Evolutionary conservation across 2,888 invertebrate species (phyloP), one percentile per base, ranked within the genome.

Genomic region (Nyleta sp.): DNA sequence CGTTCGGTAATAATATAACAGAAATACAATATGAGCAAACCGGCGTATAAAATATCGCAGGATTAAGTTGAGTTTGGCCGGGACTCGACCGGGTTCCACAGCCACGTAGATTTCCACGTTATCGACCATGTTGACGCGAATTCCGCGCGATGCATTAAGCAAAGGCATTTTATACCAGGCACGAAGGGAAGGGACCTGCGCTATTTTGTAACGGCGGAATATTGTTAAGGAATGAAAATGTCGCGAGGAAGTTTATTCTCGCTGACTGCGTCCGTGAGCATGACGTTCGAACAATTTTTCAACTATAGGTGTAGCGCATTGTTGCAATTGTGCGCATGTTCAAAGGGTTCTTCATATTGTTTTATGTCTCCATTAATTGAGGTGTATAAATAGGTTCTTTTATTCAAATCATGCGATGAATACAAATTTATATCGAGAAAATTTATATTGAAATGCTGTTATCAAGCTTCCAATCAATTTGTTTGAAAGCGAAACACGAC

Each of bases 1-100:
- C 28, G 17, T 20, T 22, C 20, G 15, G 35, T 53, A 65, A 65
- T 65, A 44, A 44, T 17, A 44, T 53, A 65, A 65, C 65, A 52
- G 65, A 65, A 65, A 65, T 65, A 65, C 65, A 65, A 42, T 65
- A 65, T 42, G 52, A 42, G 65, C 52, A 53, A 53, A 65, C 53
- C 35, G 33, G 42, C 10, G 53, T 53, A 65, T 53, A 53, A 65
- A 65, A 65, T 65, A 65, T 53, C 53, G 44, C 44, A 38, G 53
- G 40, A 65, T 44, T 44, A 65, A 65, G 53, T 65, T 55, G 7
- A 40, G 40, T 40, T 42, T 31, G 7, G 40, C 17, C 18, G 18
- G 24, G 18, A 28, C 15, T 13, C 44, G 28, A 13, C n/a, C 64
- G 40, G 50, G 15, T 4, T 38, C 17, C 18, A 24, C 20, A 31